Percentiles rank a stretch among this genome's conserved stretches.
phyloP scores from a whole-genome alignment of 2,797 vertebrate genomes.

The Pangasius mekongensis region DNA sequence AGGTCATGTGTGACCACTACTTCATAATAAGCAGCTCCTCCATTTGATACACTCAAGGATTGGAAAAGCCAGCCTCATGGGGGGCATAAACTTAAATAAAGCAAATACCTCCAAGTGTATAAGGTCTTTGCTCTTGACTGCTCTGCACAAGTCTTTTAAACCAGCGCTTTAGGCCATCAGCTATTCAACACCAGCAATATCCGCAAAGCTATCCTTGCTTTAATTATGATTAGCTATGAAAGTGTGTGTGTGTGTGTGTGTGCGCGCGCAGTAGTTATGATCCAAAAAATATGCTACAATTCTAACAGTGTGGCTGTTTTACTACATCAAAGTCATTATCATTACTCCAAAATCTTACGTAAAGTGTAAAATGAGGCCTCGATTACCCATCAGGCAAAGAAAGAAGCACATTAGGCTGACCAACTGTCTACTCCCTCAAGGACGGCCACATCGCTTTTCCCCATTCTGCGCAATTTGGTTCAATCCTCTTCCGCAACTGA shows the following conservation, averaged over 20 bases:
- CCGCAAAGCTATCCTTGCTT: slow-evolving; percentile 51
- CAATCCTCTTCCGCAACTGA: slow-evolving; percentile 72
- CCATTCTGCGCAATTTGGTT: slow-evolving; percentile 73
- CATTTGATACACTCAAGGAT: neutral
- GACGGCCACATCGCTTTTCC: slow-evolving; percentile 61
- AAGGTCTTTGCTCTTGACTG: neutral
- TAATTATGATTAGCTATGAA: slow-evolving; percentile 73
- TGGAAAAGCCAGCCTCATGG: neutral
- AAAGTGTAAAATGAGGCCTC: slow-evolving; percentile 64
- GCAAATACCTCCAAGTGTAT: neutral
- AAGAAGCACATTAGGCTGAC: slow-evolving; percentile 69
- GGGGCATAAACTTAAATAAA: neutral
- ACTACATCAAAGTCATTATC: slow-evolving; percentile 61
- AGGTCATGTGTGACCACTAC: no score
- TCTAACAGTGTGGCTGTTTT: slow-evolving; percentile 57
- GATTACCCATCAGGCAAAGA: slow-evolving; percentile 65
- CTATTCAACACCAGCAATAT: slow-evolving; percentile 53
- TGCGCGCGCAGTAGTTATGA: slow-evolving; percentile 47
- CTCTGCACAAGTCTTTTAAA: slow-evolving; percentile 56
- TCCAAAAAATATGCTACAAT: slow-evolving; percentile 61
- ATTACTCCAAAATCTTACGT: slow-evolving; percentile 55
- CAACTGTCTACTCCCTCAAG: slow-evolving; percentile 66
- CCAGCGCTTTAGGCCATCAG: slow-evolving; percentile 63
- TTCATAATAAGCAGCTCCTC: neutral
- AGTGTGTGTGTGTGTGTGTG: slow-evolving; percentile 53